Evolutionary conservation across 2,888 invertebrate genomes (phyloP).

Genomic region (Trisateles emortualis): DNA sequence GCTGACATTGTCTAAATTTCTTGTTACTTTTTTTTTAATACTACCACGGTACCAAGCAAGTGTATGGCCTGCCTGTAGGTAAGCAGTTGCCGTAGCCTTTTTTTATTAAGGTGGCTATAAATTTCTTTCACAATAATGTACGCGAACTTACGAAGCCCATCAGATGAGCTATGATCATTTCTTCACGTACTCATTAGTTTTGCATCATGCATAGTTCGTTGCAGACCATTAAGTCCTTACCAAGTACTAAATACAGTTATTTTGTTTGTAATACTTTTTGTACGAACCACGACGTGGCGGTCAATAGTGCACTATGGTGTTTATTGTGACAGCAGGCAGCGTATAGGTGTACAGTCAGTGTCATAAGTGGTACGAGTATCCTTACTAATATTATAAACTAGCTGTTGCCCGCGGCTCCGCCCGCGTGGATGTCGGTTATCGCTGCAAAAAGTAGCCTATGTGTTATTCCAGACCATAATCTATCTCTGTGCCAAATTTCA

Average conservation of each 20-base stretch:
- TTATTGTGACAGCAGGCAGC: neutral
- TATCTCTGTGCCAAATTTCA: too few species aligned
- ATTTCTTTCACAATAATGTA: slow-evolving; percentile 6
- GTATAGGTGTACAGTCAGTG: slow-evolving; percentile 16
- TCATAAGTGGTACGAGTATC: slow-evolving; percentile 14
- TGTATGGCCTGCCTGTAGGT: too few species aligned
- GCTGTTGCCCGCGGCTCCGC: too few species aligned
- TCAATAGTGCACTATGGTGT: slow-evolving; percentile 30
- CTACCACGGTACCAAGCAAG: too few species aligned
- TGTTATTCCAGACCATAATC: too few species aligned
- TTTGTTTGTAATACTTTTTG: slow-evolving; percentile 22
- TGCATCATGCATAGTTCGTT: slow-evolving; percentile 37
- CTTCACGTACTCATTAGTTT: slow-evolving; percentile 10
- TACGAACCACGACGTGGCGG: slow-evolving; percentile 18
- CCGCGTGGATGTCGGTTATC: too few species aligned
- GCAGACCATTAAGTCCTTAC: slow-evolving; percentile 39
- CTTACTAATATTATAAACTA: too few species aligned
- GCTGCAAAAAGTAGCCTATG: too few species aligned
- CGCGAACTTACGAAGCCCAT: neutral
- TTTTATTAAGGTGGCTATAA: neutral
- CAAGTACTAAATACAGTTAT: slow-evolving; percentile 15
- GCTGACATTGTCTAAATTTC: too few species aligned
- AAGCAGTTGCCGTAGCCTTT: too few species aligned
- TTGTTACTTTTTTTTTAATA: too few species aligned
- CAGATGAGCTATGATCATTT: slow-evolving; percentile 3